Evolutionary conservation across 1,140 invertebrate genomes (phyloP).

Genomic region (Drosophila athabasca): DNA sequence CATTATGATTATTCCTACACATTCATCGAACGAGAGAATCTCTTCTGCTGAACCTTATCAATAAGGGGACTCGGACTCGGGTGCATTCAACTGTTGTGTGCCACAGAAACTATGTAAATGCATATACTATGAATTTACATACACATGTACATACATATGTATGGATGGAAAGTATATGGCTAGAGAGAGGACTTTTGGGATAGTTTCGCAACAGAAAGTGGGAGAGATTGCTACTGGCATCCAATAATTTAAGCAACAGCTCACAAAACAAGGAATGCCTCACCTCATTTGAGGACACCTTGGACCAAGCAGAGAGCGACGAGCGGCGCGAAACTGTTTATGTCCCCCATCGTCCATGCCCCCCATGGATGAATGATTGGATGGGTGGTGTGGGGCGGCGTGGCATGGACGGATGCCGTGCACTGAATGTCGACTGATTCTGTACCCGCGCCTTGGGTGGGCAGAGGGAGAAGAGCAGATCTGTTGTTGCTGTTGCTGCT

Average conservation of each 20-base stretch:
- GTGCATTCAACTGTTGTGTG: conserved; percentile 68
- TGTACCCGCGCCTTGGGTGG: not conserved
- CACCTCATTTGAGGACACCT: no score
- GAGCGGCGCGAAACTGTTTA: not conserved
- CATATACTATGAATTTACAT: not conserved
- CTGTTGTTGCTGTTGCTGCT: conserved; percentile 48
- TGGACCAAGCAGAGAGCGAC: no score
- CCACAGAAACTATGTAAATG: conserved; percentile 36
- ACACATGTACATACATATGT: not conserved
- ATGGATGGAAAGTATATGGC: not conserved
- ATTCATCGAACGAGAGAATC: conserved; percentile 27
- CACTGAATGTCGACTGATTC: conserved; percentile 36
- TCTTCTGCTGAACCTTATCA: conserved; percentile 44
- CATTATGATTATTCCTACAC: conserved; percentile 58
- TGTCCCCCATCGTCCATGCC: conserved; percentile 15
- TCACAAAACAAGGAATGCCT: no score
- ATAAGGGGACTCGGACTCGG: conserved; percentile 14
- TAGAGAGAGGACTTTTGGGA: no score
- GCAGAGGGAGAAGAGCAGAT: not conserved
- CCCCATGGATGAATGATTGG: conserved; percentile 6
- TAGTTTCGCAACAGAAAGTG: no score
- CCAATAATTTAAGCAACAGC: no score
- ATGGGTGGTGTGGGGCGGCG: not conserved
- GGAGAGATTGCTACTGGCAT: no score
- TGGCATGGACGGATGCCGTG: conserved; percentile 17